phyloP scores from a whole-genome alignment of 2,113 vertebrate genomes.

The Gymnogyps californianus region DNA sequence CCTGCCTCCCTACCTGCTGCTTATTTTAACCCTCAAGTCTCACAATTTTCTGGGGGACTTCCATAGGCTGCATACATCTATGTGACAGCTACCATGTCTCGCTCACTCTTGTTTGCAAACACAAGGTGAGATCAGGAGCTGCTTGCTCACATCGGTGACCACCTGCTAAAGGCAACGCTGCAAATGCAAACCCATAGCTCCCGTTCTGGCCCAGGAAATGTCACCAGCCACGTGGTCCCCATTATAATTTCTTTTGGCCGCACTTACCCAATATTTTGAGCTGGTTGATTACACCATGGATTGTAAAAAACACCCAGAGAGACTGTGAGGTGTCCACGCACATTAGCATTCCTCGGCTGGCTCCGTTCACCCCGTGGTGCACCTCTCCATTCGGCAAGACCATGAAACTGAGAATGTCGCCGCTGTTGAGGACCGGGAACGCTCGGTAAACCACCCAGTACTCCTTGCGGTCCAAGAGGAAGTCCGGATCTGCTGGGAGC shows the following conservation, averaged over 20 bases:
- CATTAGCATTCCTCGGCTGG: slow-evolving; percentile 86
- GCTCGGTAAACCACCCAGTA: slow-evolving; percentile 96
- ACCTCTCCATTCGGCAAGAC: slow-evolving; percentile 89
- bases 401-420: slow-evolving; percentile 92
- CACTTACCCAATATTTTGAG: slow-evolving; percentile 88
- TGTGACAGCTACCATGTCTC: not conserved
- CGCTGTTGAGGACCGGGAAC: slow-evolving; percentile 83
- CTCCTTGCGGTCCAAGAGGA: slow-evolving; percentile 94
- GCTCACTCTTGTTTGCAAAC: not conserved
- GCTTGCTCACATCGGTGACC: not conserved
- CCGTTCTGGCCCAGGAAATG: not conserved
- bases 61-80: not conserved
- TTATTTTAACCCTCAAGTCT: not conserved
- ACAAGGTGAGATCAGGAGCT: not conserved
- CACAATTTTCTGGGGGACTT: not conserved
- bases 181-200: not conserved
- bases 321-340: slow-evolving; percentile 94
- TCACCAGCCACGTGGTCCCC: not conserved
- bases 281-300: slow-evolving; percentile 91
- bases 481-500: slow-evolving; percentile 90
- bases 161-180: not conserved
- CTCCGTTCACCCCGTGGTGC: slow-evolving; percentile 89
- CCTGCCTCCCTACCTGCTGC: not conserved
- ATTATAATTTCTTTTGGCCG: not conserved
- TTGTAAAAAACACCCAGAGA: slow-evolving; percentile 94